Evolutionary conservation across 2,113 vertebrate genomes (phyloP), one percentile per base, ranked within the genome.

Genomic region (Sitta europaea): DNA sequence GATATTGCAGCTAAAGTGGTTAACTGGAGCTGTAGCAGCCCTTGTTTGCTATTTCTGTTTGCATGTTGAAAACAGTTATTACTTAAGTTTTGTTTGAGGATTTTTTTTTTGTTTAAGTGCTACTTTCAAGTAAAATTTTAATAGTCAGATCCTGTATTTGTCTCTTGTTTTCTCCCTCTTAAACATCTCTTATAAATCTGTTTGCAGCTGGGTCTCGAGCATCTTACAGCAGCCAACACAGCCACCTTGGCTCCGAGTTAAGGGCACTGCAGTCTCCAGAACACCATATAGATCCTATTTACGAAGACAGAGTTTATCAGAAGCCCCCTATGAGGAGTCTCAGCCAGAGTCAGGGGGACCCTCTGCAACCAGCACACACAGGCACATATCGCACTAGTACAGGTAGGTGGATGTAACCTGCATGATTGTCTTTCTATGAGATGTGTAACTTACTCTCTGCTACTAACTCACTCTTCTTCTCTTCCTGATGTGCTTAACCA

Each of bases 251-350:
- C 93, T 98, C 99, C 3, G 99, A 99, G 92, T 98, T 99, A 87
- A 98, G 99, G 95, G 98, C 99, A n/a, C 98, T 99, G 93, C 99
- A 99, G 94, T 99, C 99, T 94, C 99, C 99, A 19, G 99, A 99
- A 58, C 99, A 99, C 97, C 99, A 99, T 88, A 99, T 99, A 97
- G 99, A 99, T 96, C 99, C 99, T 92, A 99, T 99, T 97, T 99
- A 99, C 98, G 99, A 99, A 97, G 99, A 99, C 96, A 98, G 99
- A 67, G 98, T 99, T 95, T 99, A 99, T 98, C 99, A 99, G 98
- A 99, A 99, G 95, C 99, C 98, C 93, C 99, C 98, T 84, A 99
- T 99, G 99, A 99, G 99, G 98, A 99, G 99, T 97, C 98, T 99
- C 80, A 99, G 99, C 98, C 99, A 99, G 98, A 99, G 99, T 97